Evolutionary conservation across 2,888 invertebrate species (phyloP).

Genomic region (Drosophila mayaguana): DNA sequence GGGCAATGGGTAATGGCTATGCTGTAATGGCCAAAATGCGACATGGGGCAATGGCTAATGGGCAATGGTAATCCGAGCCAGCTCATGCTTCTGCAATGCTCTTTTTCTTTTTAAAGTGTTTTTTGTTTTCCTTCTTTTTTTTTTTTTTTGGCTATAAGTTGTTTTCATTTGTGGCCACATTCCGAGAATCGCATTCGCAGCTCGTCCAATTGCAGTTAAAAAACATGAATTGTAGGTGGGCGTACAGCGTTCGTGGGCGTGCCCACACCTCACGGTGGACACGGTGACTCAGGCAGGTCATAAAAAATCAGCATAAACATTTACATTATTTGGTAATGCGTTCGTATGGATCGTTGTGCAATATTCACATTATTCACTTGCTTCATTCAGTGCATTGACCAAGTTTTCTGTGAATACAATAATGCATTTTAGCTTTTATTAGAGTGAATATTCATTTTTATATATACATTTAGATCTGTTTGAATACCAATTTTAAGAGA

Average conservation of each 20-base stretch:
- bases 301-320: neutral
- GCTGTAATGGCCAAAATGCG: constrained; percentile 21
- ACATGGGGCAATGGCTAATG: constrained; percentile 23
- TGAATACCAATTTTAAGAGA: neutral
- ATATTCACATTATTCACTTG: constrained; percentile 7
- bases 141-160: constrained; percentile 32
- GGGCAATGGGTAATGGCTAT: constrained; percentile 32
- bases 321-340: constrained; percentile 6
- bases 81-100: constrained; percentile 39
- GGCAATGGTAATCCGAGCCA: constrained; percentile 33
- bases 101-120: neutral
- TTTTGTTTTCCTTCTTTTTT: neutral
- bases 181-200: constrained; percentile 32
- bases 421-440: no score
- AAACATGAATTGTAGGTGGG: neutral
- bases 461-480: neutral
- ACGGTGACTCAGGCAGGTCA: constrained; percentile 13
- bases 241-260: neutral
- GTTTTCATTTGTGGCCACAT: constrained; percentile 43
- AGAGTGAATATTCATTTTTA: neutral
- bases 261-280: neutral
- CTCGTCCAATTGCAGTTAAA: constrained; percentile 16
- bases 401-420: neutral
- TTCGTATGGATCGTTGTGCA: neutral
- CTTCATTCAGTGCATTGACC: neutral